A percentile compares a stretch with the other conserved stretches of the same genome.
These are phyloP conservation scores for Pseudochaenichthys georgianus DNA, from an alignment of 2,797 vertebrate genomes.

Conservation along the genomic window DNA sequence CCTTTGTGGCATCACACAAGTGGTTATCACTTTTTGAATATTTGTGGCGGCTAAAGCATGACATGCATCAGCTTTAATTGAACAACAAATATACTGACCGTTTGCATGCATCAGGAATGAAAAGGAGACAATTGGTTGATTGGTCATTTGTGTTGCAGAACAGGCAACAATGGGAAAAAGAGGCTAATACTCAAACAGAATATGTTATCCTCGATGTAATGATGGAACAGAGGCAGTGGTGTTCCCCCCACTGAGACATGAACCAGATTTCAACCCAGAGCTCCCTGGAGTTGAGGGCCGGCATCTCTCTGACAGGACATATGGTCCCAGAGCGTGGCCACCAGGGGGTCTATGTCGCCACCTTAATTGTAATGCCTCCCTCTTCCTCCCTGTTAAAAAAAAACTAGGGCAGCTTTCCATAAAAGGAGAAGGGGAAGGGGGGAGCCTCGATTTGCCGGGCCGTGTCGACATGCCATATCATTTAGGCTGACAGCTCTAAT, in stretches of 20 bases:
- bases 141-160: no score
- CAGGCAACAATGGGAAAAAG: conserved; percentile 23
- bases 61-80: conserved; percentile 12
- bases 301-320: conserved; percentile 79
- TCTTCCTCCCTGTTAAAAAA: conserved; percentile 66
- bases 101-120: neutral
- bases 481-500: conserved; percentile 82
- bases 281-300: conserved; percentile 81
- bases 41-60: neutral
- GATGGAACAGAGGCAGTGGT: conserved; percentile 74
- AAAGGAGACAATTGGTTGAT: conserved; percentile 3
- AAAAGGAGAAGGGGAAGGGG: conserved; percentile 53
- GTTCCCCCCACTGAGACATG: conserved; percentile 82
- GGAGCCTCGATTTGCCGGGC: conserved; percentile 64
- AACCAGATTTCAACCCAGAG: conserved; percentile 87
- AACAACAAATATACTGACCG: neutral
- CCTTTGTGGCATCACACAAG: conserved; percentile 2
- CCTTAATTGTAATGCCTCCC: conserved; percentile 78
- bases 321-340: conserved; percentile 78
- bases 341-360: conserved; percentile 76
- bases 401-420: conserved; percentile 84
- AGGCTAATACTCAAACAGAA: conserved; percentile 53
- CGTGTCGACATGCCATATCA: conserved; percentile 76
- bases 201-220: conserved; percentile 84
- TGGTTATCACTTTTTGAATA: conserved; percentile 25